phyloP scores from a whole-genome alignment of 2,797 vertebrate species.

The Tinamus major region DNA sequence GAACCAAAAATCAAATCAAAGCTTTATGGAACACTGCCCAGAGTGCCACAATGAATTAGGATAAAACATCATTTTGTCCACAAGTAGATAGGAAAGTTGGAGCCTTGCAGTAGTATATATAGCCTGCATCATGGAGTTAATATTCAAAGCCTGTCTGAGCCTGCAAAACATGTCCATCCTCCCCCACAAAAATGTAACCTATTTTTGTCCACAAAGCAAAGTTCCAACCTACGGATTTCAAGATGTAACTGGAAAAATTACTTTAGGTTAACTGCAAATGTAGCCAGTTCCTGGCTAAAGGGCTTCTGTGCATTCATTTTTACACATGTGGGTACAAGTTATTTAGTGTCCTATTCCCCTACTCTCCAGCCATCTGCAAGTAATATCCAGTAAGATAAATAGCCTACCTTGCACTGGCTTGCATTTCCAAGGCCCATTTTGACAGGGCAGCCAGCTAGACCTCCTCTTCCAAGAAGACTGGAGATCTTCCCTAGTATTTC shows the following conservation, averaged over 20 bases:
- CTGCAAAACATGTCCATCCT: slow-evolving; percentile 47
- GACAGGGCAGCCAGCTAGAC: not conserved
- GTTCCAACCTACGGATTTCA: not conserved
- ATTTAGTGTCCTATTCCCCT: not conserved
- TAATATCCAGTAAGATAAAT: slow-evolving; percentile 25
- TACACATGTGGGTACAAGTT: not conserved
- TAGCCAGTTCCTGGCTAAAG: not conserved
- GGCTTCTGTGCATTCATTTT: not conserved
- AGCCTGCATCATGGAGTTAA: not conserved
- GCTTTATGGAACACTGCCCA: not conserved
- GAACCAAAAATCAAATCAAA: not conserved
- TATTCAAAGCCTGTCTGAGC: slow-evolving; percentile 44
- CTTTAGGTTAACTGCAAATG: not conserved
- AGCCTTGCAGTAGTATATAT: not conserved
- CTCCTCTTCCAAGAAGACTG: not conserved
- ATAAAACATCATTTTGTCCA: not conserved
- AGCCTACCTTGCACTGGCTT: not conserved
- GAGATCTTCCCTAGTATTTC: not conserved
- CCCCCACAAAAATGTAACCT: slow-evolving; percentile 61
- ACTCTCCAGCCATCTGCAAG: not conserved
- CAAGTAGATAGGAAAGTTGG: not conserved
- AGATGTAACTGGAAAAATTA: slow-evolving; percentile 11
- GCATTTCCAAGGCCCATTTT: slow-evolving; percentile 9
- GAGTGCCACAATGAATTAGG: not conserved
- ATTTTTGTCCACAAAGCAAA: slow-evolving; percentile 49